Evolutionary conservation across 1,140 invertebrate species (phyloP).

Genomic region (Habropoda laboriosa): DNA sequence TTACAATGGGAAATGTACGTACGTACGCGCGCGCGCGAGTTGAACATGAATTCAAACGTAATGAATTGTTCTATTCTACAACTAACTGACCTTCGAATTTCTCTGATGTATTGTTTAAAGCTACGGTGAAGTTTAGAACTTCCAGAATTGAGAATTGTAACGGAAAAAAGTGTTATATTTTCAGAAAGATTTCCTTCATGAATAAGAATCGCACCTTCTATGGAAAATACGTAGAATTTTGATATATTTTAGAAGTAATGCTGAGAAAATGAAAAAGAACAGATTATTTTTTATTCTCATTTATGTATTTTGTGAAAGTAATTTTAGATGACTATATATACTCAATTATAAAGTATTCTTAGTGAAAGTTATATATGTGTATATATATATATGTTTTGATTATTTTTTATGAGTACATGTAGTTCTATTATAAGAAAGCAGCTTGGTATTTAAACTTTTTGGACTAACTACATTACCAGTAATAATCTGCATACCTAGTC

Average conservation of each 20-base stretch:
- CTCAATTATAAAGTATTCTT: conserved; percentile 37
- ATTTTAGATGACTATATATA: conserved; percentile 49
- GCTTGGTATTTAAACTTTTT: conserved; percentile 49
- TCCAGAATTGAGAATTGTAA: conserved; percentile 30
- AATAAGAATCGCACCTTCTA: conserved; percentile 1
- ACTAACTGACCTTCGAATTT: conserved; percentile 2
- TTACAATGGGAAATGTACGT: not conserved
- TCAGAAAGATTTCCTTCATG: conserved; percentile 28
- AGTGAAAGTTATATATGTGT: conserved; percentile 11
- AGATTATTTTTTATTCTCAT: conserved; percentile 50
- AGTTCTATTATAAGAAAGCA: conserved; percentile 33
- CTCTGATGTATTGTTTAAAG: conserved; percentile 1
- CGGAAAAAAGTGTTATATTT: conserved; percentile 40
- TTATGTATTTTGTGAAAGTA: conserved; percentile 41
- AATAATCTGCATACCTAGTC: conserved; percentile 58
- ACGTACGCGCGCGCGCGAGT: not conserved
- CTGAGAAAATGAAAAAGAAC: conserved; percentile 9
- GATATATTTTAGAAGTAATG: conserved; percentile 33
- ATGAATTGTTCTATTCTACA: conserved; percentile 10
- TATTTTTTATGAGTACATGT: conserved; percentile 23
- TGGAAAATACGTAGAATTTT: conserved; percentile 12
- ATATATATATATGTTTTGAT: conserved; percentile 18
- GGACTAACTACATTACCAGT: conserved; percentile 37
- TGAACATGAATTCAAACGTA: conserved; percentile 30
- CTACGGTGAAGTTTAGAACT: not conserved